Evolutionary conservation across 2,888 invertebrate species (phyloP).

Genomic region (Tetranychus piercei): DNA sequence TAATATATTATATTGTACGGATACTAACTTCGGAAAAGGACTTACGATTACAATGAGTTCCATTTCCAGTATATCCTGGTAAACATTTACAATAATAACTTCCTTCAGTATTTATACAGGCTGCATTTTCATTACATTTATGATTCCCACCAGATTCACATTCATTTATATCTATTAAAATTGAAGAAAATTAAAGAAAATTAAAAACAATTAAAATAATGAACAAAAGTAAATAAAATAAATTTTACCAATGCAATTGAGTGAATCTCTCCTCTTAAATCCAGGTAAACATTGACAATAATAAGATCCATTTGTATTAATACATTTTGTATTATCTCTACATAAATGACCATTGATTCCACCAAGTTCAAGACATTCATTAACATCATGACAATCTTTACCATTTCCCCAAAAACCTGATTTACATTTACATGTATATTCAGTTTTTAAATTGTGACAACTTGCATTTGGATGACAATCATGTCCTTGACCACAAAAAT

Average conservation of each 20-base stretch:
- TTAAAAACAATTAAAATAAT: background rate
- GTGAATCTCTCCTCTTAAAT: conserved; percentile 42
- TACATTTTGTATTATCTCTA: conserved; percentile 59
- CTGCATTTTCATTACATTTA: conserved; percentile 53
- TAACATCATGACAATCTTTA: conserved; percentile 44
- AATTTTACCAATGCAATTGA: conserved; percentile 25
- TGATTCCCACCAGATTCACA: conserved; percentile 58
- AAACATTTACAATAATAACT: conserved; percentile 52
- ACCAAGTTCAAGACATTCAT: conserved; percentile 62
- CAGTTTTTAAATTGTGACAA: conserved; percentile 74
- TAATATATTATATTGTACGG: background rate
- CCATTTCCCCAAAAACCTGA: conserved; percentile 75
- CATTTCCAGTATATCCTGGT: conserved; percentile 52
- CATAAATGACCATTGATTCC: conserved; percentile 65
- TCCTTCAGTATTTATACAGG: conserved; percentile 60
- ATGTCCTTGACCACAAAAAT: conserved; percentile 65
- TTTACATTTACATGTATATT: conserved; percentile 74
- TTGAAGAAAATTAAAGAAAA: background rate
- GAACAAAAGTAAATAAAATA: background rate
- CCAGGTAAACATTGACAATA: conserved; percentile 64
- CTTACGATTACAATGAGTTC: conserved; percentile 59
- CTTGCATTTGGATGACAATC: conserved; percentile 74
- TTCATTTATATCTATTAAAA: conserved; percentile 31
- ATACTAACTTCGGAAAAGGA: conserved; percentile 25
- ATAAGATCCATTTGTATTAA: conserved; percentile 62